Evolutionary conservation across 2,888 invertebrate genomes (phyloP).

Genomic region (Peribatodes rhomboidaria): DNA sequence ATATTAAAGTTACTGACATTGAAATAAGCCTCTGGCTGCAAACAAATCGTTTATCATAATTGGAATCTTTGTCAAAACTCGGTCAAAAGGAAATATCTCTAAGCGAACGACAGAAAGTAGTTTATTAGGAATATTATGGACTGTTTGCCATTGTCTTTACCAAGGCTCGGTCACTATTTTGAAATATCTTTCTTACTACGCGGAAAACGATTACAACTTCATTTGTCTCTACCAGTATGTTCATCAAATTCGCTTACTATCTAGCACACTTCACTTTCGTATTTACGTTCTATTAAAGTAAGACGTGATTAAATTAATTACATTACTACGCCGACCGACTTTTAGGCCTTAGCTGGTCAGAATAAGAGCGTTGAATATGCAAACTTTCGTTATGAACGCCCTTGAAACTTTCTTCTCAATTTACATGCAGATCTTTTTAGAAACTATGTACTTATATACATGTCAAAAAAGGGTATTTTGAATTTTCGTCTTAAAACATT

Average conservation of each 20-base stretch:
- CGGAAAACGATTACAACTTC: neutral
- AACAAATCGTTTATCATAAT: neutral
- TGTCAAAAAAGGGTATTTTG: neutral
- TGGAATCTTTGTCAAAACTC: neutral
- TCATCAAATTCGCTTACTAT: conserved; percentile 25
- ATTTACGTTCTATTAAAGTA: conserved; percentile 26
- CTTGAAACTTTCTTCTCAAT: conserved; percentile 36
- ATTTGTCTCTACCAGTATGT: neutral
- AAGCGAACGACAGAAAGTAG: neutral
- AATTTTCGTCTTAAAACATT: neutral
- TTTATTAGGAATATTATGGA: neutral
- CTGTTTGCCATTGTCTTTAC: neutral
- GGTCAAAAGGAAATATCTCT: neutral
- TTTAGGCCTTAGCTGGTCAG: conserved; percentile 4
- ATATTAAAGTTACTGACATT: too few species aligned
- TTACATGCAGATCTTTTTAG: conserved; percentile 33
- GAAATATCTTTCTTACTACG: neutral
- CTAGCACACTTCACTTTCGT: conserved; percentile 31
- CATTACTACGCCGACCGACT: conserved; percentile 25
- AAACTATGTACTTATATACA: conserved; percentile 5
- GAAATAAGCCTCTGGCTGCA: too few species aligned
- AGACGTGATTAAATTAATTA: conserved; percentile 31
- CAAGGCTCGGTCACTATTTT: neutral
- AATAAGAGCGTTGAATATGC: conserved; percentile 22
- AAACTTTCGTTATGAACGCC: conserved; percentile 29